A percentile compares a stretch with the other conserved stretches of the same genome.
Evolutionary conservation across 2,113 vertebrate genomes (phyloP).

Genomic region (Drymodes brunneopygia): DNA sequence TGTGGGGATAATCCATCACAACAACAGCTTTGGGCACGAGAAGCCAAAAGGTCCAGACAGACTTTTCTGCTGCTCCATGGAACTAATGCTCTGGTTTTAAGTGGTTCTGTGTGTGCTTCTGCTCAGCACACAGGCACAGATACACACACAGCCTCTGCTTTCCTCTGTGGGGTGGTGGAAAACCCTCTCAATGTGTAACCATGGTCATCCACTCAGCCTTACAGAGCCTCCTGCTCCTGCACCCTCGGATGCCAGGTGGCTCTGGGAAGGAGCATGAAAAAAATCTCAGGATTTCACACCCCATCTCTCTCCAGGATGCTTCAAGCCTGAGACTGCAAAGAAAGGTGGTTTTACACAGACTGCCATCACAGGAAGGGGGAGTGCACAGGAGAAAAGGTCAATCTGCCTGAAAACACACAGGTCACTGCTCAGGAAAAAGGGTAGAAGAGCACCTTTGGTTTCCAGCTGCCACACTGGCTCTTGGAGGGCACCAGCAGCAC

Average conservation of each 20-base stretch:
- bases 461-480: neutral
- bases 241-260: accelerated
- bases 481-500: conserved; percentile 26
- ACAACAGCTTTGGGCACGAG: neutral
- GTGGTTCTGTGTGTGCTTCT: neutral
- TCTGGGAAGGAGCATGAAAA: neutral
- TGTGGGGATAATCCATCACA: neutral
- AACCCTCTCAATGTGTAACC: neutral
- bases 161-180: neutral
- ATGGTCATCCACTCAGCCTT: neutral
- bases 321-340: neutral
- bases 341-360: neutral
- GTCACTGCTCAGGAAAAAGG: neutral
- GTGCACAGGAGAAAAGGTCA: neutral
- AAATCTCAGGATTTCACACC: neutral
- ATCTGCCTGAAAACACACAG: neutral
- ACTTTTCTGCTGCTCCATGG: neutral
- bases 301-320: neutral
- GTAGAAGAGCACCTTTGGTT: neutral
- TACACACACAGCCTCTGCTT: neutral
- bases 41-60: neutral
- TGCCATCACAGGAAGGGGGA: neutral
- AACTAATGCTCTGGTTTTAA: neutral
- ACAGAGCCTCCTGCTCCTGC: neutral
- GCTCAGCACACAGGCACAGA: accelerated